A percentile compares a stretch with the other conserved stretches of the same genome.
Conservation (phyloP, 2,113 vertebrate species). For the Pristiophorus japonicus region DNA sequence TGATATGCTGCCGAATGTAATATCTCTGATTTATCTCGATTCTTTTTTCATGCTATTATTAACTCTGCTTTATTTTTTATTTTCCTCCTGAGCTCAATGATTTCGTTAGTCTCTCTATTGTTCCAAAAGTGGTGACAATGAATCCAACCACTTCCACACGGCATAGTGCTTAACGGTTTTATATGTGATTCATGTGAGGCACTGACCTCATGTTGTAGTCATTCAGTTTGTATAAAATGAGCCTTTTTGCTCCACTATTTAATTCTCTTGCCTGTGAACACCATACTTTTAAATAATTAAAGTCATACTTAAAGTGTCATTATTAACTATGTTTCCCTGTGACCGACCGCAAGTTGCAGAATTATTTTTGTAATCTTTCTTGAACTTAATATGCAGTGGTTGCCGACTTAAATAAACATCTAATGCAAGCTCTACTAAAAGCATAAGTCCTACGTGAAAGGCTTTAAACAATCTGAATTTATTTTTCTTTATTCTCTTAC, state of each 20-base stretch:
- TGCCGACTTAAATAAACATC: not conserved
- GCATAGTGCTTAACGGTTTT: not conserved
- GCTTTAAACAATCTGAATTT: not conserved
- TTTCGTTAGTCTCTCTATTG: not conserved
- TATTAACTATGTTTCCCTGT: slow-evolving; percentile 18
- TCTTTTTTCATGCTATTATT: slow-evolving; percentile 16
- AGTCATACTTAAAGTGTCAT: not conserved
- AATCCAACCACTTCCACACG: not conserved
- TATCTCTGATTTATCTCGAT: slow-evolving; percentile 15
- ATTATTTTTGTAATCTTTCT: slow-evolving; percentile 6
- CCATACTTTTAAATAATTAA: slow-evolving; percentile 12
- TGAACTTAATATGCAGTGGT: not conserved
- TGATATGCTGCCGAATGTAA: not conserved
- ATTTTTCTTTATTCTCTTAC: not conserved
- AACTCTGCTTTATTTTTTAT: not conserved
- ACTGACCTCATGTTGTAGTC: not conserved
- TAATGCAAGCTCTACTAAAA: not conserved
- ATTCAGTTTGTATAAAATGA: slow-evolving; percentile 2
- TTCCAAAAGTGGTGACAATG: slow-evolving; percentile 12
- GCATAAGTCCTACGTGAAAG: not conserved
- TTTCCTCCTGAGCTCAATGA: slow-evolving; percentile 6
- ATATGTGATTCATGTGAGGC: not conserved
- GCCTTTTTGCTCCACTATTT: not conserved
- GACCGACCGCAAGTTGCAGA: not conserved
- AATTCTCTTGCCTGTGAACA: not conserved